Conservation (phyloP, 2,113 vertebrate genomes). For the Pionites leucogaster region DNA sequence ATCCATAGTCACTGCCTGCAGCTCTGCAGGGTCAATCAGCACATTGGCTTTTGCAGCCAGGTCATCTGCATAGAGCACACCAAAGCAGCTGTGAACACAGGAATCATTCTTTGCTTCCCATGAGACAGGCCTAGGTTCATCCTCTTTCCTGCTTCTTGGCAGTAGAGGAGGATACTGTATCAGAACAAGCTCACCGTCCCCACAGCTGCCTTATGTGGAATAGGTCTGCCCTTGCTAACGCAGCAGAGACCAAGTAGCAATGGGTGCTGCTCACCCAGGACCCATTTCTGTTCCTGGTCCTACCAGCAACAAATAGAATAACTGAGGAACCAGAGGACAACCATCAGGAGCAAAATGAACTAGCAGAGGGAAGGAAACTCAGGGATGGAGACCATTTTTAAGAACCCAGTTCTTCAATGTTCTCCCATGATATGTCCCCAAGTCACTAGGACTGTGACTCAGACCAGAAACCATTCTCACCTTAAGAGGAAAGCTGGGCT, state of each 20-base stretch:
- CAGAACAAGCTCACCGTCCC: neutral
- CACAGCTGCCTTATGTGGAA: neutral
- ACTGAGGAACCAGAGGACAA: neutral
- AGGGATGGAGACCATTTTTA: neutral
- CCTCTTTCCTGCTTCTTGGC: neutral
- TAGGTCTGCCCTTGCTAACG: neutral
- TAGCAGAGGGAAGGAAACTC: neutral
- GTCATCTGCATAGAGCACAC: conserved; percentile 82
- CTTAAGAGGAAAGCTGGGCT: neutral
- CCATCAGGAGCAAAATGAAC: neutral
- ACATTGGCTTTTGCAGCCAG: conserved; percentile 93
- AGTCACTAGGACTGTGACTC: neutral
- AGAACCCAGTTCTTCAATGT: neutral
- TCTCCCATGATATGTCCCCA: neutral
- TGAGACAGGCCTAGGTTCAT: neutral
- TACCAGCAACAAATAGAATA: neutral
- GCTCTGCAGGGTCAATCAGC: conserved; percentile 91
- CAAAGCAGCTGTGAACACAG: neutral
- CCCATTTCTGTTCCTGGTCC: neutral
- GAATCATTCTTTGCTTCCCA: neutral
- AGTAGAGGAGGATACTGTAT: neutral
- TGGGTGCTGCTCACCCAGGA: neutral
- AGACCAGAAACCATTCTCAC: neutral
- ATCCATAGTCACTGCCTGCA: conserved; percentile 92
- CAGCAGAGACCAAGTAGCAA: neutral